These are phyloP conservation scores for Cyphomyrus discorhynchus DNA, from an alignment of 2,113 vertebrate species.

Conservation along the genomic window DNA sequence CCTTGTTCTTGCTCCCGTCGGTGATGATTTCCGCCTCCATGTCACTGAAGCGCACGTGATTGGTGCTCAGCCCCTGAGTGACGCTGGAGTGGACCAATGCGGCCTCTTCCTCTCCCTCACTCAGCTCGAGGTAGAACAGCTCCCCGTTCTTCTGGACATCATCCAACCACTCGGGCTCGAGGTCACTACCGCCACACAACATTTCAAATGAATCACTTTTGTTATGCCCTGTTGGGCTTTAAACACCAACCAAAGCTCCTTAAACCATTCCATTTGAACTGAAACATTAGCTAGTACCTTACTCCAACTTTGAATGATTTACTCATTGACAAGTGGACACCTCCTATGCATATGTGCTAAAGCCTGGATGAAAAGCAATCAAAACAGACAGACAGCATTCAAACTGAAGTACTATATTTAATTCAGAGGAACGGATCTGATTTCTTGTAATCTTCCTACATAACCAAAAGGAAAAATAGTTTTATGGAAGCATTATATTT, in stretches of 20 bases:
- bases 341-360: neutral
- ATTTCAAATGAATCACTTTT: neutral
- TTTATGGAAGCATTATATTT: neutral
- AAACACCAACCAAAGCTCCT: neutral
- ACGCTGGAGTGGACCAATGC: slow-evolving; percentile 54
- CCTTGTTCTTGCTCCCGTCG: slow-evolving; percentile 53
- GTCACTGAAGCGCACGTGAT: slow-evolving; percentile 83
- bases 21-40: slow-evolving; percentile 81
- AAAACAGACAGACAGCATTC: neutral
- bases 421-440: neutral
- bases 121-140: slow-evolving; percentile 90
- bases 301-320: neutral
- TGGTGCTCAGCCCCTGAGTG: slow-evolving; percentile 61
- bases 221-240: neutral
- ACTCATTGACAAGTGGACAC: neutral
- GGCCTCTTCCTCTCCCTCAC: slow-evolving; percentile 80
- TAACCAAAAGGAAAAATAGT: neutral
- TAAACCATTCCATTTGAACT: neutral
- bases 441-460: neutral
- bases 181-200: slow-evolving; percentile 61
- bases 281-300: neutral
- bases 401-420: neutral
- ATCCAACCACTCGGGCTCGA: slow-evolving; percentile 90
- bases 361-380: neutral
- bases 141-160: slow-evolving; percentile 88